Conservation (phyloP, 2,888 invertebrate genomes). For the Euzophera pinguis region DNA sequence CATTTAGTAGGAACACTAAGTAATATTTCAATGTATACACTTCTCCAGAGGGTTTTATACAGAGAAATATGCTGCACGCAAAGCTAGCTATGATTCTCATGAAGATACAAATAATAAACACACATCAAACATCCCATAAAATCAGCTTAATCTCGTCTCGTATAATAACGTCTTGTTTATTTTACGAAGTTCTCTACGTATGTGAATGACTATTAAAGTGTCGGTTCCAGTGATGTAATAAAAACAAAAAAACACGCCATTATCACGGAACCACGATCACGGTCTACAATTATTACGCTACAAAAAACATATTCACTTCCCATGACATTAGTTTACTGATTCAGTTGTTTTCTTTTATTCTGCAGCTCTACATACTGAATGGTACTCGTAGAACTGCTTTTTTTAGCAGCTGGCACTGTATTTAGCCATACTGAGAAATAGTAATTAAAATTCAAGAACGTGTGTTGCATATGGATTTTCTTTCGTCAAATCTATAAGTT, state of each 20-base stretch:
- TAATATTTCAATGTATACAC: too few species aligned
- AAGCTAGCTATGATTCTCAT: too few species aligned
- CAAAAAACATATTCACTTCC: conserved; percentile 66
- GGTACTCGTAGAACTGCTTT: conserved; percentile 11
- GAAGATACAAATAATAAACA: too few species aligned
- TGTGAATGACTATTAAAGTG: conserved; percentile 29
- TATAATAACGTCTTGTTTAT: too few species aligned
- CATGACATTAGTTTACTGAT: conserved; percentile 62
- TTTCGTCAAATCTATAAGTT: neutral
- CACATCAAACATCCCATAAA: too few species aligned
- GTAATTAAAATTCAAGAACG: neutral
- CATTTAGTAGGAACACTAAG: too few species aligned
- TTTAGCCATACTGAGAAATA: conserved; percentile 12
- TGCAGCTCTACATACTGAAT: neutral
- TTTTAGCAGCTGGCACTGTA: conserved; percentile 5
- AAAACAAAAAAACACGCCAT: conserved; percentile 50
- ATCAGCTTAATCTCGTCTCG: too few species aligned
- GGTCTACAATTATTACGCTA: conserved; percentile 49
- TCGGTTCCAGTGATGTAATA: conserved; percentile 54
- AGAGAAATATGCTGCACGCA: too few species aligned
- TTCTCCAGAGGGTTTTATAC: too few species aligned
- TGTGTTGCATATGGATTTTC: neutral
- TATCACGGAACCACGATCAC: conserved; percentile 53
- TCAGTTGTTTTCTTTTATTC: conserved; percentile 14
- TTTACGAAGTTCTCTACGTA: neutral